Base-by-base conservation (phyloP, 1,140 invertebrate species). In the Scaptomyza pallida region DNA sequence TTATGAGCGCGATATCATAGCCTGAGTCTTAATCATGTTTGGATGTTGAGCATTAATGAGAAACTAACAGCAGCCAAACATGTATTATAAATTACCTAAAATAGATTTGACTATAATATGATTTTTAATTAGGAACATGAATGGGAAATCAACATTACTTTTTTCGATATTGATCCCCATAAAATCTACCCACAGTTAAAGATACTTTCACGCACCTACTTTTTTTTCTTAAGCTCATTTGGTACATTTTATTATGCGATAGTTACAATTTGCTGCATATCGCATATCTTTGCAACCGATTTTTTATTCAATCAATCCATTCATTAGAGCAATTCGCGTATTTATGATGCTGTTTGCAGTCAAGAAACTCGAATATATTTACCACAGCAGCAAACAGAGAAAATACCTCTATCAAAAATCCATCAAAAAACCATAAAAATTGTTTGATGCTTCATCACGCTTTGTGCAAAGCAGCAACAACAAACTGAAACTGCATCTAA, bases 291-390 rank as follows among this genome's bases (percentile, higher is more conserved):
- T 65, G 48, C 35, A 23, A 13, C 26, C 41, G 17, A n/a, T 64
- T 48, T 79, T 85, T 72, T 59, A 35, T 72, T 33, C 57, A 23
- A 50, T 61, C 52, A 43, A 23, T 43, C 60, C 60, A 26, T 23
- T 83, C 79, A 85, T 83, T 83, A 83, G 79, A 51, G 51, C 61
- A 72, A 71, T 43, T 51, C 21, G 55, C 50, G 60, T 41, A 86
- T 85, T 86, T 80, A 85, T 69, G 72, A 71, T 47, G 73, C 60
- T 70, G 69, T 83, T 83, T 86, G 76, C 81, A 78, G 12, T 79
- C 56, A 57, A 43, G 35, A 37, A 37, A 37, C 3, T 12, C 65
- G 37, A 71, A 52, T 50, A 47, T 59, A 70, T 77, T 77, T 41
- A 43, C 59, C 41, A 8, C 23, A 26, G 2, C 26, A 30, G 8